These are phyloP conservation scores for Choristoneura rosaceana DNA, from an alignment of 2,888 invertebrate species.

Conservation along the genomic window DNA sequence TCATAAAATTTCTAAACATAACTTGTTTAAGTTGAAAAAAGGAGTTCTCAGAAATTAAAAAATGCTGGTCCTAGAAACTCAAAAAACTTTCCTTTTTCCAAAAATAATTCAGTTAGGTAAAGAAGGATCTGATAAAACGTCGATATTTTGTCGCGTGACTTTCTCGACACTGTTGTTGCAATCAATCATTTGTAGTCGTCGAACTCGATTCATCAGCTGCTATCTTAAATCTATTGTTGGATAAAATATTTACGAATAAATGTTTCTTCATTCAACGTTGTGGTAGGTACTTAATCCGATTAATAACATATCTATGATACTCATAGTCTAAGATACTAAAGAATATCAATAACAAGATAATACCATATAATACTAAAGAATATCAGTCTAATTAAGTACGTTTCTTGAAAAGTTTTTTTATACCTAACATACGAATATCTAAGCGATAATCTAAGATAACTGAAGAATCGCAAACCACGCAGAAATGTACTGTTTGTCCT, in stretches of 20 bases:
- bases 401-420: too few species aligned
- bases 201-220: conserved; percentile 18
- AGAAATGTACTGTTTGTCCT: too few species aligned
- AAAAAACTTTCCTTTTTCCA: background rate
- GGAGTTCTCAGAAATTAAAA: too few species aligned
- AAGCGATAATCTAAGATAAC: too few species aligned
- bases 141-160: conserved; percentile 35
- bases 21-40: too few species aligned
- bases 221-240: conserved; percentile 28
- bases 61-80: too few species aligned
- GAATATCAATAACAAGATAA: background rate
- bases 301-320: background rate
- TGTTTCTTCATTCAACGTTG: background rate
- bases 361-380: too few species aligned
- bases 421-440: too few species aligned
- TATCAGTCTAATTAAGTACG: too few species aligned
- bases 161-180: conserved; percentile 18
- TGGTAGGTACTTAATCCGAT: background rate
- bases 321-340: background rate
- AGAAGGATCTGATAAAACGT: conserved; percentile 26
- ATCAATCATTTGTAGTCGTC: conserved; percentile 32
- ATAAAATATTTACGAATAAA: conserved; percentile 19
- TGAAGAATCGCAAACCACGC: too few species aligned
- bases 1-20: too few species aligned
- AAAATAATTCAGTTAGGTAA: conserved; percentile 11